phyloP scores from a whole-genome alignment of 1,140 invertebrate genomes.

The Phortica variegata region DNA sequence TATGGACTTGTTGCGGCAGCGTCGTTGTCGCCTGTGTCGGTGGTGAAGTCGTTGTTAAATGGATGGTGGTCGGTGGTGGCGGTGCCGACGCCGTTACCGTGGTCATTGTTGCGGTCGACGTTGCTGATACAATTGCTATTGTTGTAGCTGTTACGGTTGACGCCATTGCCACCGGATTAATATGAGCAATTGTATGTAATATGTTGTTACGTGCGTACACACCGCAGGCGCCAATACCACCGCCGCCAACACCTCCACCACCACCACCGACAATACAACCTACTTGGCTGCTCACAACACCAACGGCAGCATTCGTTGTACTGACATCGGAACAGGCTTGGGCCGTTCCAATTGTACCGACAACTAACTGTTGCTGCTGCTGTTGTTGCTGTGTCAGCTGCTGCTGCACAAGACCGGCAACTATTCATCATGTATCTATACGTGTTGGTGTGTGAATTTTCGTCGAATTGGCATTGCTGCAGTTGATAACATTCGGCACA shows the following conservation, averaged over 20 bases:
- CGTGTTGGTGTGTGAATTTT: conserved; percentile 52
- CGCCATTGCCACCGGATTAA: conserved; percentile 17
- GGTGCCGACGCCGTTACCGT: conserved; percentile 20
- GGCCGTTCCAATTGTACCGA: background rate
- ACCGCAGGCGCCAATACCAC: too few relatives aligned
- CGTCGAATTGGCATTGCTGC: conserved; percentile 27
- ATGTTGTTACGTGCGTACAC: too few relatives aligned
- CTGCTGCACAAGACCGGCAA: conserved; percentile 49
- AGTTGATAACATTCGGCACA: conserved; percentile 9
- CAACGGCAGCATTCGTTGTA: conserved; percentile 36
- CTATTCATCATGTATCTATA: conserved; percentile 55
- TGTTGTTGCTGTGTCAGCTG: conserved; percentile 18
- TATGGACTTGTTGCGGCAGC: too few relatives aligned
- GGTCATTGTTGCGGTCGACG: conserved; percentile 13
- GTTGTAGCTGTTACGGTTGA: conserved; percentile 9
- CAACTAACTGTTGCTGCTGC: conserved; percentile 22
- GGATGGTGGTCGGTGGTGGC: conserved; percentile 10
- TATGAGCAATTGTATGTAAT: conserved; percentile 23
- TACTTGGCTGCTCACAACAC: too few relatives aligned
- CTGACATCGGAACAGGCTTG: conserved; percentile 30
- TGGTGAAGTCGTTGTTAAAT: conserved; percentile 17
- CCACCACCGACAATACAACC: too few relatives aligned
- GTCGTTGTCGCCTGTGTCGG: conserved; percentile 12
- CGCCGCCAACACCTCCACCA: too few relatives aligned
- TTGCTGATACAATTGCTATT: conserved; percentile 17